Evolutionary conservation across 2,113 vertebrate genomes (phyloP).

Genomic region (Fregata magnificens): DNA sequence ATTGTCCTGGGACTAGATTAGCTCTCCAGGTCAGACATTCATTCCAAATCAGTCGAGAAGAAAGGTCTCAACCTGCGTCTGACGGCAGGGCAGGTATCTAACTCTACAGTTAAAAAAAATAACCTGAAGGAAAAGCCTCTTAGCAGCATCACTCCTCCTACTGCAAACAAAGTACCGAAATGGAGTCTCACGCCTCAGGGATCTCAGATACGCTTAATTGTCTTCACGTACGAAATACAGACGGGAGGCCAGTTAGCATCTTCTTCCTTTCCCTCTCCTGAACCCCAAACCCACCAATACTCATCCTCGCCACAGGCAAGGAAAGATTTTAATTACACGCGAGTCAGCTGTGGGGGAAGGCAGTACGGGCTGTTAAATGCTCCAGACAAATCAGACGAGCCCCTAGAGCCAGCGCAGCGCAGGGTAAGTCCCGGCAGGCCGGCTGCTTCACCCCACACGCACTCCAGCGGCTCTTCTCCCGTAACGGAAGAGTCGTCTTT

Average conservation of each 20-base stretch:
- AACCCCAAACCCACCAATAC: too few relatives aligned
- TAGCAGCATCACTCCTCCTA: neutral
- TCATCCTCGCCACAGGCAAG: neutral
- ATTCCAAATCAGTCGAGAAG: neutral
- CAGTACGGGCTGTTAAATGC: rapidly evolving
- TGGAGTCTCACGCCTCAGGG: rapidly evolving
- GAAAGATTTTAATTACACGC: neutral
- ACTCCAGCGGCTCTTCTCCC: neutral
- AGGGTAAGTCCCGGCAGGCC: neutral
- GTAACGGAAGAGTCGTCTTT: too few relatives aligned
- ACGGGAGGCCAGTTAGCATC: neutral
- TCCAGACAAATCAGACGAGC: neutral
- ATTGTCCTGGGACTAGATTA: neutral
- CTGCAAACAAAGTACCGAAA: neutral
- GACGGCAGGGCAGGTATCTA: neutral
- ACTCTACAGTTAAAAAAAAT: neutral
- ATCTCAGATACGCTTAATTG: neutral
- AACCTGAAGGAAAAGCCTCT: neutral
- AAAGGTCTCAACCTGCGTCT: neutral
- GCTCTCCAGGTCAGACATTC: neutral
- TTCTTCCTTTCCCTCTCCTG: too few relatives aligned
- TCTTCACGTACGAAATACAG: neutral
- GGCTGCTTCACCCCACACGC: neutral
- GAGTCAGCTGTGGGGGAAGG: neutral
- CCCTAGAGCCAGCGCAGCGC: rapidly evolving